phyloP scores from a whole-genome alignment of 2,888 invertebrate genomes.

The Lathronympha strigana region DNA sequence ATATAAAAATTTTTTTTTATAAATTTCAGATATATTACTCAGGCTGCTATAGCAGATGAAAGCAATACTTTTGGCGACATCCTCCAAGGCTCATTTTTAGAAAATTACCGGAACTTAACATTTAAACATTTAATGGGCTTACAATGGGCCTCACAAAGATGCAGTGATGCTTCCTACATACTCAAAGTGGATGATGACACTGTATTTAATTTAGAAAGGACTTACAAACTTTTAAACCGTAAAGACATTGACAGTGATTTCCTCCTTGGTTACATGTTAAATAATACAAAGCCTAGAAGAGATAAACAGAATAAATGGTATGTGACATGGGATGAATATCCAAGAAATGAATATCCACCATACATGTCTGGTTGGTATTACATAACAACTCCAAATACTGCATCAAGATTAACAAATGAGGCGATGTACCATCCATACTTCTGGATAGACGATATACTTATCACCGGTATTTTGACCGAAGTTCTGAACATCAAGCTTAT shows the following conservation, averaged over 20 bases:
- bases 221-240: conserved; percentile 53
- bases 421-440: conserved; percentile 87
- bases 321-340: conserved; percentile 87
- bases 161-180: conserved; percentile 85
- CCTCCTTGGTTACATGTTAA: conserved; percentile 88
- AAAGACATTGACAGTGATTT: conserved; percentile 51
- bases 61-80: conserved; percentile 87
- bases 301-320: conserved; percentile 91
- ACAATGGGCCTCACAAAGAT: conserved; percentile 88
- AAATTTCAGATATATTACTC: conserved; percentile 71
- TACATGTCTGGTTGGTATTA: conserved; percentile 95
- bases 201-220: conserved; percentile 87
- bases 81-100: conserved; percentile 90
- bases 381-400: conserved; percentile 87
- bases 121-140: conserved; percentile 93
- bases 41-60: conserved; percentile 86
- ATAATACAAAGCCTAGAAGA: conserved; percentile 86
- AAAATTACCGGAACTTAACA: conserved; percentile 92
- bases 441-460: conserved; percentile 96
- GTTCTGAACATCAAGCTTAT: conserved; percentile 82
- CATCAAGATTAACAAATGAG: conserved; percentile 81
- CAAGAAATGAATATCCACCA: conserved; percentile 85
- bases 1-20: too few relatives aligned
- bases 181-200: conserved; percentile 94
- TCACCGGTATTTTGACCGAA: conserved; percentile 91